Conservation (phyloP, 2,113 vertebrate species). For the Pelecanus crispus region DNA sequence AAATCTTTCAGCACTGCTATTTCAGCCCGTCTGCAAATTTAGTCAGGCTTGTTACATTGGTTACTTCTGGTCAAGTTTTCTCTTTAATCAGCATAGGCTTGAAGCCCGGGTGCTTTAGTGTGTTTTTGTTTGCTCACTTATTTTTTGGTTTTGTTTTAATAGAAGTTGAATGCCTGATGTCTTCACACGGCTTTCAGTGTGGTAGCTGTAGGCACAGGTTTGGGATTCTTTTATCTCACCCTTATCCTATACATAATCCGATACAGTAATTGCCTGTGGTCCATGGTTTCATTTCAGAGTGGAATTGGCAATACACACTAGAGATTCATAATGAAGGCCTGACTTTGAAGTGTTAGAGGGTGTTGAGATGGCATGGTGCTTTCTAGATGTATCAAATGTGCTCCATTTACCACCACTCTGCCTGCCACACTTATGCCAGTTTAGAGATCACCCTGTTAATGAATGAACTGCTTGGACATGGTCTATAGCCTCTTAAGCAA, state of each 20-base stretch:
- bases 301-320: not conserved
- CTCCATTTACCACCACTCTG: not conserved
- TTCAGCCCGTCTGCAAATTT: not conserved
- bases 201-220: not conserved
- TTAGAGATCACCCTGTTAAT: not conserved
- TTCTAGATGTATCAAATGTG: not conserved
- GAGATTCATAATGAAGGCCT: not conserved
- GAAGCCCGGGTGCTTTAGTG: not conserved
- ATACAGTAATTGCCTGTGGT: not conserved
- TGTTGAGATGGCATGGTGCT: not conserved
- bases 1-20: not conserved
- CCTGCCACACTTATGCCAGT: not conserved
- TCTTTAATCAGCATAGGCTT: not conserved
- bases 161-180: not conserved
- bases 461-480: constrained; percentile 29
- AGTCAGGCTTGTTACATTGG: not conserved
- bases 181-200: not conserved
- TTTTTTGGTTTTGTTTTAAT: not conserved
- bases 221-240: not conserved
- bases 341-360: not conserved
- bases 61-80: not conserved
- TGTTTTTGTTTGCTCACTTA: not conserved
- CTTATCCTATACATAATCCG: not conserved
- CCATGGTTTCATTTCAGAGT: not conserved
- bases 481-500: constrained; percentile 33